Conservation (phyloP, 1,140 invertebrate species). For the Aphelinus certus region DNA sequence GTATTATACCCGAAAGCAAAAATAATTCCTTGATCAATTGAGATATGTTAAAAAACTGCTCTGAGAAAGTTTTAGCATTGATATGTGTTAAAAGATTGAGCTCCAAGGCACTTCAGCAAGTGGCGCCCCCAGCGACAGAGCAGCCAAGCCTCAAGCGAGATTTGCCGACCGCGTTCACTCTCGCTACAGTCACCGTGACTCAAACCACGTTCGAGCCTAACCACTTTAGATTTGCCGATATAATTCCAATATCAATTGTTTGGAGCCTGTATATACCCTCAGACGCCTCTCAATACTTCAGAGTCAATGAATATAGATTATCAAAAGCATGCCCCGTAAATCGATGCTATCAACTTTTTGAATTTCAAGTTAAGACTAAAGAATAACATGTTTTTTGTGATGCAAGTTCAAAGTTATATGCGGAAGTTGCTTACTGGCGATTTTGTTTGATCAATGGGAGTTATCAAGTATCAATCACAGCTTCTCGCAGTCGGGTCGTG, state of each 20-base stretch:
- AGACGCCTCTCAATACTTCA: constrained; percentile 40
- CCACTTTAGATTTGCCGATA: constrained; percentile 48
- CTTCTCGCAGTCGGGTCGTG: no score
- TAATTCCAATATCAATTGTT: no score
- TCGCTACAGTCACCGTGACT: no score
- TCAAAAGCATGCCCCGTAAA: background rate
- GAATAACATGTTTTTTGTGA: no score
- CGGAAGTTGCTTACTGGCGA: constrained; percentile 47
- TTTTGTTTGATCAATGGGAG: background rate
- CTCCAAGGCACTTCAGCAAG: constrained; percentile 9
- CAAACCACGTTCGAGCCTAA: constrained; percentile 20
- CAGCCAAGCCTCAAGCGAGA: no score
- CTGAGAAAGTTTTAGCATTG: no score
- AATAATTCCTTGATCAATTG: background rate
- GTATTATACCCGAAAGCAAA: background rate
- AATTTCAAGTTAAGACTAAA: no score
- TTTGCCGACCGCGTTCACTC: no score
- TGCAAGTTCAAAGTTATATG: constrained; percentile 49
- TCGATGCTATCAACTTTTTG: no score
- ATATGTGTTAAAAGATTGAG: background rate
- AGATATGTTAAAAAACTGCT: background rate
- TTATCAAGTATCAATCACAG: no score
- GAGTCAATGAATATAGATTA: constrained; percentile 42
- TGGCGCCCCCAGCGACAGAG: constrained; percentile 32
- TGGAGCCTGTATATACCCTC: constrained; percentile 41